Evolutionary conservation across 2,888 invertebrate genomes (phyloP).

Genomic region (Amphimallon solstitiale): DNA sequence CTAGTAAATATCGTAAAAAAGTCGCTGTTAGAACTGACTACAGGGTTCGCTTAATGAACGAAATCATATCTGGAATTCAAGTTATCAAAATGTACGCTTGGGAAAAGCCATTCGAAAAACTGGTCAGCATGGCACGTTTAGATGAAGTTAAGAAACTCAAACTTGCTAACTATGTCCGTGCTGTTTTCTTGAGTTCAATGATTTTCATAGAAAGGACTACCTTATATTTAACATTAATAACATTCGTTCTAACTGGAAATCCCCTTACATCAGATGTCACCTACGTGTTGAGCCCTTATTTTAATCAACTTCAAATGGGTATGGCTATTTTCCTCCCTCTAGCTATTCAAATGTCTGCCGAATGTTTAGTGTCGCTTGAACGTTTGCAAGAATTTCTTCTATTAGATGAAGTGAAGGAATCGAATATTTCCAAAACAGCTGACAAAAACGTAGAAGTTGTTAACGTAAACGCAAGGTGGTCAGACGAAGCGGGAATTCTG

Average conservation of each 20-base stretch:
- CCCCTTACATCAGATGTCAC: slow-evolving; percentile 65
- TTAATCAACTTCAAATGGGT: slow-evolving; percentile 64
- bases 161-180: slow-evolving; percentile 69
- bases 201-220: slow-evolving; percentile 86
- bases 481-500: slow-evolving; percentile 44
- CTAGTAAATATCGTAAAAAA: slow-evolving; percentile 54
- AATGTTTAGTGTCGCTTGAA: slow-evolving; percentile 67
- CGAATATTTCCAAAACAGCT: slow-evolving; percentile 34
- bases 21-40: slow-evolving; percentile 68
- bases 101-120: slow-evolving; percentile 71
- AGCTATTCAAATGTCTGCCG: slow-evolving; percentile 69
- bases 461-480: slow-evolving; percentile 54
- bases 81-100: slow-evolving; percentile 82
- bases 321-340: slow-evolving; percentile 72
- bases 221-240: slow-evolving; percentile 79
- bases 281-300: slow-evolving; percentile 63
- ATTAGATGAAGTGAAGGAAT: slow-evolving; percentile 66
- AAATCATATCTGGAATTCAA: slow-evolving; percentile 75
- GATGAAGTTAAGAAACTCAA: slow-evolving; percentile 48
- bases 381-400: slow-evolving; percentile 68
- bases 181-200: slow-evolving; percentile 75
- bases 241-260: slow-evolving; percentile 76
- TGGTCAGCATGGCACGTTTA: slow-evolving; percentile 42
- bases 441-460: slow-evolving; percentile 45
- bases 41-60: slow-evolving; percentile 74